Evolutionary conservation across 2,888 invertebrate genomes (phyloP).

Genomic region (Coelinius sp.): DNA sequence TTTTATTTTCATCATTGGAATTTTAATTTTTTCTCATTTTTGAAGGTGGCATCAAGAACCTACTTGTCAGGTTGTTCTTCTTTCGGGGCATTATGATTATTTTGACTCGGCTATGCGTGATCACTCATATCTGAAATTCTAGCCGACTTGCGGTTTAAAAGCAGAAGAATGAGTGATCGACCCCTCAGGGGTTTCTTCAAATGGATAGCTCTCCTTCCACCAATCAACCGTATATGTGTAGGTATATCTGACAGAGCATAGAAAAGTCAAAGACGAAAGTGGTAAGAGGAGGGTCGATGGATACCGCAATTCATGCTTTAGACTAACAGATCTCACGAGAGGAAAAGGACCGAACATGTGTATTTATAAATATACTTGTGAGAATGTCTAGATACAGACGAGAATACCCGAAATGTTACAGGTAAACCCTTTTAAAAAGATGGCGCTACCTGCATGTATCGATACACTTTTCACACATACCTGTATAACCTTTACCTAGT

Average conservation of each 20-base stretch:
- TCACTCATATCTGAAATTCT: not conserved
- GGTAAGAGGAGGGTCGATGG: constrained; percentile 46
- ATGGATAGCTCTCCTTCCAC: not conserved
- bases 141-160: not conserved
- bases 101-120: not conserved
- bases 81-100: not conserved
- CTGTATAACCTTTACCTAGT: not conserved
- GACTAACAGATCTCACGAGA: constrained; percentile 46
- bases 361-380: constrained; percentile 30
- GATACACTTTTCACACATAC: not conserved
- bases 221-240: not conserved
- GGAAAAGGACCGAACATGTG: constrained; percentile 24
- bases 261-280: constrained; percentile 27
- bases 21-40: too few relatives aligned
- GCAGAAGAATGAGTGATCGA: constrained; percentile 19
- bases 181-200: not conserved
- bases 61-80: not conserved
- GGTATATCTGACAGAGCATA: constrained; percentile 16
- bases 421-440: not conserved
- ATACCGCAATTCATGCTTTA: constrained; percentile 51
- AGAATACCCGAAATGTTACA: too few relatives aligned
- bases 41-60: too few relatives aligned
- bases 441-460: constrained; percentile 34
- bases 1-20: too few relatives aligned
- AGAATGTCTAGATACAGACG: not conserved